Evolutionary conservation across 2,113 vertebrate species (phyloP).

Genomic region (Otus sunia): DNA sequence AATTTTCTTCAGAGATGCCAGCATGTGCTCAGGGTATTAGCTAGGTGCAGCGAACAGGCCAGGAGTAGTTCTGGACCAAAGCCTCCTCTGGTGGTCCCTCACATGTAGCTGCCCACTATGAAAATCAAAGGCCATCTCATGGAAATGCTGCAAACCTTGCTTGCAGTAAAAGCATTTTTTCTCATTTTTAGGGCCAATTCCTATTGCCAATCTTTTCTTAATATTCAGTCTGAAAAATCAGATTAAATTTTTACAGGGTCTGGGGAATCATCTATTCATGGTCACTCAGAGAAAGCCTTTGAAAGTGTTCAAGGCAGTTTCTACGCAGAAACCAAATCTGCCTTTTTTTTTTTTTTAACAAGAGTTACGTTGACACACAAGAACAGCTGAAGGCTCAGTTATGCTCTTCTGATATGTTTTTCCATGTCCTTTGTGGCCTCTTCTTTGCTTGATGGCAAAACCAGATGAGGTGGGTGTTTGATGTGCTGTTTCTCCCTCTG

Average conservation of each 20-base stretch:
- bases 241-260: not conserved
- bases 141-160: not conserved
- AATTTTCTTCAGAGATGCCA: not conserved
- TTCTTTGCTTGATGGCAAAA: slow-evolving; percentile 22
- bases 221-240: slow-evolving; percentile 5
- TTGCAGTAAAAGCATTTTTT: not conserved
- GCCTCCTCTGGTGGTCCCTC: not conserved
- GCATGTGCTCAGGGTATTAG: not conserved
- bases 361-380: not conserved
- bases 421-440: not conserved
- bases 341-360: not conserved
- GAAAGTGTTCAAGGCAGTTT: not conserved
- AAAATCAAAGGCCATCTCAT: not conserved
- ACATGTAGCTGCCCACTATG: not conserved
- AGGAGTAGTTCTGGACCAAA: not conserved
- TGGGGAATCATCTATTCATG: not conserved
- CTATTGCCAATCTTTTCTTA: not conserved
- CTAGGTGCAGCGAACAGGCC: not conserved
- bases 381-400: not conserved
- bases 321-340: not conserved
- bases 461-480: slow-evolving; percentile 8
- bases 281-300: not conserved
- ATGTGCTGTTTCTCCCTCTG: not conserved
- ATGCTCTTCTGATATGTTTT: not conserved
- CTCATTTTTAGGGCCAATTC: not conserved